These are phyloP conservation scores for Syrrhaptes paradoxus DNA, from an alignment of 2,113 vertebrate genomes.

Conservation along the genomic window DNA sequence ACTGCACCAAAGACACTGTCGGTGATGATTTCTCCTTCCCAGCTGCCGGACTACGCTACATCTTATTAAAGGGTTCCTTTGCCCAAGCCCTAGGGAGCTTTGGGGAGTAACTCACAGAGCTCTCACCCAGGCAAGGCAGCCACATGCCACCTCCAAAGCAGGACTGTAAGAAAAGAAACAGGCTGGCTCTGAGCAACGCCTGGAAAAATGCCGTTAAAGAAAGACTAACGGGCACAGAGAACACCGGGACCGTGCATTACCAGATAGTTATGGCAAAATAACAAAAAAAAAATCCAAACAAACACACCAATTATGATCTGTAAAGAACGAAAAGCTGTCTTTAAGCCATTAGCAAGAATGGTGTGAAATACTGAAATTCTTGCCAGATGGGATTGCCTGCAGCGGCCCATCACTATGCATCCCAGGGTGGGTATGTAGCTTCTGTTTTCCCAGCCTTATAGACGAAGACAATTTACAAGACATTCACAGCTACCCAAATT, in stretches of 20 bases:
- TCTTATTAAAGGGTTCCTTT: not conserved
- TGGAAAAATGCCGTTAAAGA: not conserved
- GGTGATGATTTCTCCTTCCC: not conserved
- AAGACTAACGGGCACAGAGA: not conserved
- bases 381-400: not conserved
- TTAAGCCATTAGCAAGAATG: not conserved
- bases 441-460: not conserved
- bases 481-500: not conserved
- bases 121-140: not conserved
- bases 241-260: not conserved
- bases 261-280: not conserved
- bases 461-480: not conserved
- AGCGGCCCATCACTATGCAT: not conserved
- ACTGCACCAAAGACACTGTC: not conserved
- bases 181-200: not conserved
- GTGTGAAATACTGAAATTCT: not conserved
- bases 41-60: not conserved
- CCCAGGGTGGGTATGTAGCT: not conserved
- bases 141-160: not conserved
- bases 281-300: not conserved
- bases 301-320: not conserved
- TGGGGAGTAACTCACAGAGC: not conserved
- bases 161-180: not conserved
- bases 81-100: not conserved
- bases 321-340: not conserved